Evolutionary conservation across 2,888 invertebrate genomes (phyloP).

Genomic region (Diaphora mendica): DNA sequence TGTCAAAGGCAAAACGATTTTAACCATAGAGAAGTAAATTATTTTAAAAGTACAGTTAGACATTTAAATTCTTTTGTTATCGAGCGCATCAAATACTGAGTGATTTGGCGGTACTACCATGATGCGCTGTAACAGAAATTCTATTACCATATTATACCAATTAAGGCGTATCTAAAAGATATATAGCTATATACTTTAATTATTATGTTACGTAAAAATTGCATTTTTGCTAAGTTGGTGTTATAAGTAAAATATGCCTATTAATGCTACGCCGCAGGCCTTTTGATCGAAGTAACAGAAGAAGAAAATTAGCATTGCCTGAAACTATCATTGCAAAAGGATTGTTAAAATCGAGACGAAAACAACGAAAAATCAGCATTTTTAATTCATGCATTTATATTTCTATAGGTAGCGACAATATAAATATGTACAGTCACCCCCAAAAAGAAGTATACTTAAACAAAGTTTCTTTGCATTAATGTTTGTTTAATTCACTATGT

Average conservation of each 20-base stretch:
- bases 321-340: background rate
- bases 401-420: background rate
- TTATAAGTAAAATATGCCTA: background rate
- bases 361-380: background rate
- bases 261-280: too few species aligned
- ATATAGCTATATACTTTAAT: background rate
- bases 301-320: background rate
- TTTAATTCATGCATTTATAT: too few species aligned
- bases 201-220: background rate
- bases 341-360: background rate
- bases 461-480: background rate
- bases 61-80: constrained; percentile 2
- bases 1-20: background rate
- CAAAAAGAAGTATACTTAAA: background rate
- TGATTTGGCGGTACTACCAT: background rate
- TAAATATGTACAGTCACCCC: background rate
- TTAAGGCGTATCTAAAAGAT: background rate
- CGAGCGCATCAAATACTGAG: background rate
- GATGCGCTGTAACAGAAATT: background rate
- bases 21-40: background rate
- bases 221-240: background rate
- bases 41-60: background rate
- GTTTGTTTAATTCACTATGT: too few species aligned
- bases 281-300: background rate
- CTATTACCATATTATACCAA: background rate